A percentile compares a stretch with the other conserved stretches of the same genome.
Conservation (phyloP, 2,888 invertebrate genomes). For the Hypercompe scribonia region DNA sequence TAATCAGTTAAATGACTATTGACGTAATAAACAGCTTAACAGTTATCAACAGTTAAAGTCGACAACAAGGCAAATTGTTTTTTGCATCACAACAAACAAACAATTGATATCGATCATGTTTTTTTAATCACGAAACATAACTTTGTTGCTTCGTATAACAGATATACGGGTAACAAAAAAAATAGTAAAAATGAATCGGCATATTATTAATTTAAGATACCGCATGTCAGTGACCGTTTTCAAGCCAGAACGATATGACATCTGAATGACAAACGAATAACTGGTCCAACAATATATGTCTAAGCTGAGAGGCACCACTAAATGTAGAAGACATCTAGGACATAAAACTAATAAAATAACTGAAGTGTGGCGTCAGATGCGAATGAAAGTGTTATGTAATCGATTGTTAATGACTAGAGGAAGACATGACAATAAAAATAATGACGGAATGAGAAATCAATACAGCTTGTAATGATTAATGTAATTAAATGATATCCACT, state of each 20-base stretch:
- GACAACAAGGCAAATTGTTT: background rate
- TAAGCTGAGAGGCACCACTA: background rate
- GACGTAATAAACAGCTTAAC: conserved; percentile 1
- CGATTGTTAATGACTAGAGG: background rate
- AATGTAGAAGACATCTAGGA: background rate
- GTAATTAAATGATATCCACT: too few species aligned
- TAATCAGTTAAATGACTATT: background rate
- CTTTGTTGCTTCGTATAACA: background rate
- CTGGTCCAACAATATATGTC: background rate
- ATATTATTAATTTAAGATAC: background rate
- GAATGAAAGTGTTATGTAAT: background rate
- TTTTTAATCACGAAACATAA: conserved; percentile 3
- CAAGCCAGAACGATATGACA: background rate
- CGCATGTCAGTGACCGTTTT: conserved; percentile 8
- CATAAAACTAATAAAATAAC: background rate
- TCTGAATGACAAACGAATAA: background rate
- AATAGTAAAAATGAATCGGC: conserved; percentile 10
- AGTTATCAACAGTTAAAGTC: background rate
- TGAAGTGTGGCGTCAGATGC: background rate
- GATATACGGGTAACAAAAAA: conserved; percentile 3
- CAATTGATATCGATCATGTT: background rate
- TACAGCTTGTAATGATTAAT: background rate
- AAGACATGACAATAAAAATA: background rate
- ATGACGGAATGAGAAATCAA: background rate
- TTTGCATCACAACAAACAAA: conserved; percentile 4